These are phyloP conservation scores for Acanthopagrus latus DNA, from an alignment of 2,797 vertebrate species.

Conservation along the genomic window DNA sequence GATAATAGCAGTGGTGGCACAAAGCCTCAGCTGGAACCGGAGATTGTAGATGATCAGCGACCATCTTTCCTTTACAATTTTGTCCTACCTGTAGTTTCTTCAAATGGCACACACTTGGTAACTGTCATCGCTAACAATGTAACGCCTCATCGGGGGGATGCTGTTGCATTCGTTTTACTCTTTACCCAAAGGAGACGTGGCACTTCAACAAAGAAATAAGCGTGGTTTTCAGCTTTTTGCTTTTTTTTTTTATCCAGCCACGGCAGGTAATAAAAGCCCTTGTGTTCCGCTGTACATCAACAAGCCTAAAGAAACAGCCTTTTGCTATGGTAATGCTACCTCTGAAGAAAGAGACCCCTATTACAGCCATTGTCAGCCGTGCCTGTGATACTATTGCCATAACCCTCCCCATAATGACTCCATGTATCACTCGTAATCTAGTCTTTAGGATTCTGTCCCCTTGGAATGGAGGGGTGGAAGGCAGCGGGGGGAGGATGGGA, in stretches of 20 bases:
- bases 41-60: constrained; percentile 38
- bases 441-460: constrained; percentile 84
- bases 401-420: constrained; percentile 83
- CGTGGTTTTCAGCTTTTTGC: constrained; percentile 44
- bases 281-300: constrained; percentile 66
- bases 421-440: constrained; percentile 86
- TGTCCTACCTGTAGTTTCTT: constrained; percentile 26
- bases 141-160: constrained; percentile 44
- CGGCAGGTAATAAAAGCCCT: constrained; percentile 69
- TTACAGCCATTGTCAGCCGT: constrained; percentile 77
- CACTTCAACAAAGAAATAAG: constrained; percentile 57
- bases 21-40: constrained; percentile 28
- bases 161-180: constrained; percentile 58
- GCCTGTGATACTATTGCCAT: constrained; percentile 81
- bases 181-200: constrained; percentile 41
- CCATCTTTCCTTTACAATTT: constrained; percentile 37
- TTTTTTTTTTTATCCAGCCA: constrained; percentile 54
- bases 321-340: constrained; percentile 67
- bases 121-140: constrained; percentile 49
- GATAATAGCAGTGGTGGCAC: constrained; percentile 43
- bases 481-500: constrained; percentile 47
- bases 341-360: constrained; percentile 77
- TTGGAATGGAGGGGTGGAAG: constrained; percentile 65
- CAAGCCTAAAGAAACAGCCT: constrained; percentile 67
- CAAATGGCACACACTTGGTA: constrained; percentile 22